Evolutionary conservation across 2,797 vertebrate species (phyloP), one percentile per base, ranked within the genome.

Genomic region (Loris lydekkerianus): DNA sequence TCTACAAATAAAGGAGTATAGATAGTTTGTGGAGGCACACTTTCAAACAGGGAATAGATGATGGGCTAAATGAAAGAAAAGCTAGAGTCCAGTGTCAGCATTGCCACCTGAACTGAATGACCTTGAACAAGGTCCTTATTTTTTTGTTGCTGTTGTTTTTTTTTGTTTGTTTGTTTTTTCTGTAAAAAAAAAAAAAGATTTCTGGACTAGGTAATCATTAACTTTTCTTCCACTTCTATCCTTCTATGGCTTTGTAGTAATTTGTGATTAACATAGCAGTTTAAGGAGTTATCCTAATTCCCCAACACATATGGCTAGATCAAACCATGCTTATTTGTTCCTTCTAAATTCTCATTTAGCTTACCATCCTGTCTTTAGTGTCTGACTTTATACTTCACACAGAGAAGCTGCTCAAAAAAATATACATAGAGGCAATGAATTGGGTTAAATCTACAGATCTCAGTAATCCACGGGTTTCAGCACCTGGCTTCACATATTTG

Each of bases 361-460:
- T 65, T 21, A 70, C 37, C 20, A 61, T 4, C 43, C 10, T 72
- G 72, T n/a, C 15, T 89, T 89, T 69, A 80, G 65, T 53, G 40
- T 58, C 49, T 85, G 49, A 40, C 46, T 60, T 73, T 67, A 77
- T 23, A 61, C 3, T 7, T 77, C 29, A 4, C 56, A 85, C 81
- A 81, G 46, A 70, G 10, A 31, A 95, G 27, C 7, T 76, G n/a
- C 37, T 93, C 14, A 70, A 3, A 70, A 70, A 91, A 90, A 63
- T 70, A 81, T 40, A 27, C 31, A 10, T 27, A 58, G 34, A 75
- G 67, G 85, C 73, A n/a, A 72, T 10, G 49, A 75, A 70, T 80
- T 56, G 60, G 23, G 3, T 34, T 76, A 85, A 96, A 70, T 77
- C 25, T 49, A 85, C 40, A 91, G 69, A 93, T 83, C 25, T 80